Base-by-base conservation (phyloP, 2,797 vertebrate genomes). In the Balearica regulorum region DNA sequence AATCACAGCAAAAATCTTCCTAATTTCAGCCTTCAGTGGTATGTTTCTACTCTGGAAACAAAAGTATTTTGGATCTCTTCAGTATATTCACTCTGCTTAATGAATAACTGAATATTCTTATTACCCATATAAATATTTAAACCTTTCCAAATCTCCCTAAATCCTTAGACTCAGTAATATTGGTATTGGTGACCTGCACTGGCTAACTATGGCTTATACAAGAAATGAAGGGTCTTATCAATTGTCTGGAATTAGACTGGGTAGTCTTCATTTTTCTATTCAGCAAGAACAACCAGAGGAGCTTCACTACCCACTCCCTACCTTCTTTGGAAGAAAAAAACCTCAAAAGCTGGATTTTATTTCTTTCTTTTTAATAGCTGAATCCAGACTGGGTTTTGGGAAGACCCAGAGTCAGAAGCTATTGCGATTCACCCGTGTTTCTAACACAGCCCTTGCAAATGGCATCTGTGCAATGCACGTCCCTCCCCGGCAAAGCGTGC, bases 381-480 rank as follows among this genome's bases (percentile, higher is more conserved):
- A 24, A 6, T 24, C 28, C 58, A 46, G 35, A 6, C 26, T 15
- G 49, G 20, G 11, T 11, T 60, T 29, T 9, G 60, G 58, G 28
- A 62, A 55, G 24, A 53, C 16, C 4, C 11, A 11, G 35, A 39
- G n/a, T 4, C 51, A 29, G 53, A 57, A 37, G 20, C 14, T 25
- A 1, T 25, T 55, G 49, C 0, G 0, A 11, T 20, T 29, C 29
- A 11, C 33, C 43, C 48, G 33, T 3, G 13, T 21, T 19, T 43
- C 43, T 19, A 51, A 19, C 22, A 4, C 54, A 39, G 11, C 14
- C 51, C 31, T 9, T 19, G 25, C 54, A 26, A 55, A 35, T 4
- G 3, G 19, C 5, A 3, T 5, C 44, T 2, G 3, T 9, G 31
- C 43, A 9, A 16, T 1, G 10, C 39, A 0, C 2, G 8, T 11